These are phyloP conservation scores for Styela clava DNA, from an alignment of 23 tunicate genomes.

Conservation along the genomic window DNA sequence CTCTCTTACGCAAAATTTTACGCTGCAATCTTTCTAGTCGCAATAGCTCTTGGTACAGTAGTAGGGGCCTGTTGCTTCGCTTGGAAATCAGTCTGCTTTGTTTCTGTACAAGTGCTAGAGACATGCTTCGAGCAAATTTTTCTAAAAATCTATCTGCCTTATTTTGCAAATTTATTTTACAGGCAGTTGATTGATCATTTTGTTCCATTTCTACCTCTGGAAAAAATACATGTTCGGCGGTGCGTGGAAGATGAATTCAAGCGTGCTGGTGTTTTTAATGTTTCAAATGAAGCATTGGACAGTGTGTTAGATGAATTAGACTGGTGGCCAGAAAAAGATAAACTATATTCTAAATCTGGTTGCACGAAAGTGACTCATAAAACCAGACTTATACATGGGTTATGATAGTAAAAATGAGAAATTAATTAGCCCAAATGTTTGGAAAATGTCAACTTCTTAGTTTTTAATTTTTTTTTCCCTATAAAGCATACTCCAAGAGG, in stretches of 20 bases:
- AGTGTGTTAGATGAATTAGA: constrained; percentile 54
- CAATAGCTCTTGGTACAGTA: too few relatives aligned
- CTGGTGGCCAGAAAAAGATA: constrained; percentile 30
- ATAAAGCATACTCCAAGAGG: too few relatives aligned
- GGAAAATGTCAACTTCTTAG: too few relatives aligned
- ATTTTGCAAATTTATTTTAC: not conserved
- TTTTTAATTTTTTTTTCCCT: too few relatives aligned
- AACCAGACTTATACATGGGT: not conserved
- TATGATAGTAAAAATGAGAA: not conserved
- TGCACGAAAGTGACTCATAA: constrained; percentile 28
- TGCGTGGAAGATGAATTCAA: constrained; percentile 65
- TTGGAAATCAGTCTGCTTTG: too few relatives aligned
- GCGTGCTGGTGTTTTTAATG: not conserved
- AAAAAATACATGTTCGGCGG: constrained; percentile 48
- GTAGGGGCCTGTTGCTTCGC: too few relatives aligned
- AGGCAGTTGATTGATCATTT: constrained; percentile 78
- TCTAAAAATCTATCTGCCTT: too few relatives aligned
- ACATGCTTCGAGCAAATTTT: too few relatives aligned
- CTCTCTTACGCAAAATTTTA: too few relatives aligned
- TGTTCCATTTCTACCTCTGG: constrained; percentile 82
- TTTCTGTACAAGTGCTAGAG: too few relatives aligned
- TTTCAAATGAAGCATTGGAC: not conserved
- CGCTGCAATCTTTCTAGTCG: too few relatives aligned
- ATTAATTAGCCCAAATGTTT: too few relatives aligned
- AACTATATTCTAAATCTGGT: constrained; percentile 20